phyloP scores from a whole-genome alignment of 2,113 vertebrate genomes.

The Tiliqua scincoides region DNA sequence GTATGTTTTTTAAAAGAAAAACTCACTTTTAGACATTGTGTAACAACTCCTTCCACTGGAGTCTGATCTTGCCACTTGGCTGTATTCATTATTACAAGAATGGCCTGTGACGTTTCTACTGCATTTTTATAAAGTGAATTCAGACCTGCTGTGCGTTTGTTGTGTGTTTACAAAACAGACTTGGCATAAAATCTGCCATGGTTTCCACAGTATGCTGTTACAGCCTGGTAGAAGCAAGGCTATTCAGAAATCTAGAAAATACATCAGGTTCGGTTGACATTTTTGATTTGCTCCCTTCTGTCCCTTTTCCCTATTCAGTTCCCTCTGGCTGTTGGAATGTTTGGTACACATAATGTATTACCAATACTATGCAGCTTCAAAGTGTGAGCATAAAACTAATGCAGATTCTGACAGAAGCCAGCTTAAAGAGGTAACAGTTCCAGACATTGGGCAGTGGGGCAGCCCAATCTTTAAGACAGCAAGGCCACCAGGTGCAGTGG shows the following conservation, averaged over 20 bases:
- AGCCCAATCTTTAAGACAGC: too few species aligned
- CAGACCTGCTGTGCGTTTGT: background rate
- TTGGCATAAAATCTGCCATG: background rate
- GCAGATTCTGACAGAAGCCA: constrained; percentile 40
- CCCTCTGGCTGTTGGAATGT: background rate
- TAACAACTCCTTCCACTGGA: background rate
- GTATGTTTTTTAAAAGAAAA: too few species aligned
- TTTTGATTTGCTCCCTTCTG: background rate
- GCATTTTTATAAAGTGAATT: background rate
- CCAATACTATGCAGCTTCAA: constrained; percentile 13
- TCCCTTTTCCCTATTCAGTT: too few species aligned
- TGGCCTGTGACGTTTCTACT: background rate
- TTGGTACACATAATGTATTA: constrained; percentile 16
- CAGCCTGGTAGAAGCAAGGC: background rate
- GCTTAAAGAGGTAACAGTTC: constrained; percentile 43
- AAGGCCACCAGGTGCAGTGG: too few species aligned
- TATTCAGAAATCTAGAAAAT: background rate
- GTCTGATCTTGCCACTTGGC: background rate
- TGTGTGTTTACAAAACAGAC: background rate
- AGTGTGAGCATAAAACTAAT: constrained; percentile 43
- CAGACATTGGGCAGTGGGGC: constrained; percentile 21
- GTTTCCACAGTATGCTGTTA: background rate
- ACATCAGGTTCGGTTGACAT: background rate
- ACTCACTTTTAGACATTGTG: too few species aligned
- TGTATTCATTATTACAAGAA: background rate